A percentile compares a stretch with the other conserved stretches of the same genome.
phyloP scores from a whole-genome alignment of 2,888 invertebrate species.

The Hermodice carunculata region DNA sequence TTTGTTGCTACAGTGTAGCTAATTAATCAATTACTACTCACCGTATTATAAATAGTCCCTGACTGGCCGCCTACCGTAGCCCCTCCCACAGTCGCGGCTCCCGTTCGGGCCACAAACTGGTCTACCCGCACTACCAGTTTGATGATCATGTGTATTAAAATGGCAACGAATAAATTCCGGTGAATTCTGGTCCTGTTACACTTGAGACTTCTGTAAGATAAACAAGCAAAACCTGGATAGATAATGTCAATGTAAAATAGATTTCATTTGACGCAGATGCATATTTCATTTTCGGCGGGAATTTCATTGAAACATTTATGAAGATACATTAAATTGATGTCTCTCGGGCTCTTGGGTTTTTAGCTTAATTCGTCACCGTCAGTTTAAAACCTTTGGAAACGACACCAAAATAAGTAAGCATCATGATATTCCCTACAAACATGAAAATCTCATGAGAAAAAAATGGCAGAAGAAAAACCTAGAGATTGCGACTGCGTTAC shows the following conservation, averaged over 20 bases:
- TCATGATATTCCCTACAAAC: no score
- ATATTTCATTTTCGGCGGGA: no score
- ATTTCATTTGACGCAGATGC: neutral
- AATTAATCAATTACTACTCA: conserved; percentile 41
- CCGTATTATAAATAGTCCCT: conserved; percentile 70
- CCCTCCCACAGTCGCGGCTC: conserved; percentile 76
- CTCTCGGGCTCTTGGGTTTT: no score
- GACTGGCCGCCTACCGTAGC: conserved; percentile 51
- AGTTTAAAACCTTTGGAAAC: no score
- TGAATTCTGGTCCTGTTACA: conserved; percentile 89
- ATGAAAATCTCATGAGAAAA: no score
- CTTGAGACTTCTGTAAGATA: conserved; percentile 76
- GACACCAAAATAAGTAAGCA: no score
- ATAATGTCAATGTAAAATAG: neutral
- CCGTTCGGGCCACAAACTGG: conserved; percentile 64
- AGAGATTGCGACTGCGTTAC: no score
- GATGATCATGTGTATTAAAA: conserved; percentile 74
- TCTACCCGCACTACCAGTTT: conserved; percentile 71
- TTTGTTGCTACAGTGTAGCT: no score
- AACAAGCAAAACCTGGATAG: neutral
- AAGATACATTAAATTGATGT: no score
- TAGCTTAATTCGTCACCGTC: no score
- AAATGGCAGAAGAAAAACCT: no score
- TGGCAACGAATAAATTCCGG: conserved; percentile 86
- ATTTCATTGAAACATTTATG: no score